These are phyloP conservation scores for Onychomys leucogaster DNA, from an alignment of 2,797 vertebrate genomes.

Conservation along the genomic window DNA sequence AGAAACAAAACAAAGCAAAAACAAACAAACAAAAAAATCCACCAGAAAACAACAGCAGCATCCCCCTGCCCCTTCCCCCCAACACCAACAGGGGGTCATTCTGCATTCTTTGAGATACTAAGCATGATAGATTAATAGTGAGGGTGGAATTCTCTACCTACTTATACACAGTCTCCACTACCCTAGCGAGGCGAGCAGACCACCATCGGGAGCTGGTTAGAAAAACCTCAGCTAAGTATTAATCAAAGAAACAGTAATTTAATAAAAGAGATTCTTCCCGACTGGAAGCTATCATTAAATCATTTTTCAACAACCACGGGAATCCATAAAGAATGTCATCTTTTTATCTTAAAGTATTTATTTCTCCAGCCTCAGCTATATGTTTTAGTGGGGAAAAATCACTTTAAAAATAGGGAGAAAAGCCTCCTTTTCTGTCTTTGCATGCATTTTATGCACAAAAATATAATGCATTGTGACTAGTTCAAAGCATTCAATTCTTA, in stretches of 20 bases:
- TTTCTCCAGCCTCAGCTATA: slow-evolving; percentile 45
- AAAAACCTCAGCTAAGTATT: slow-evolving; percentile 42
- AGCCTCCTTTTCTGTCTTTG: slow-evolving; percentile 43
- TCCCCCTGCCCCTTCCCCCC: rapidly evolving
- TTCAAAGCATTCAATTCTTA: slow-evolving; percentile 62
- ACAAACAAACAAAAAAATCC: background rate
- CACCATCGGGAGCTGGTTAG: slow-evolving; percentile 15
- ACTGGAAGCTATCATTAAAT: slow-evolving; percentile 64
- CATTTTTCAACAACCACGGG: slow-evolving; percentile 49
- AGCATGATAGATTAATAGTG: background rate
- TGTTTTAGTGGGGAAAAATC: background rate
- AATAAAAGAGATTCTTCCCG: slow-evolving; percentile 43
- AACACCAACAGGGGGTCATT: background rate
- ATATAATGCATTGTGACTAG: slow-evolving; percentile 63
- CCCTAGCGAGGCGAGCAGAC: background rate
- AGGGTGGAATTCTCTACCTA: background rate
- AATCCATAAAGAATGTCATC: slow-evolving; percentile 44
- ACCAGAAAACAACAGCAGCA: background rate
- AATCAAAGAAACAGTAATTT: slow-evolving; percentile 59
- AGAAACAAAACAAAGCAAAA: background rate
- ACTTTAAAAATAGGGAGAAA: slow-evolving; percentile 62
- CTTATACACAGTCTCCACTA: background rate
- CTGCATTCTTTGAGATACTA: background rate
- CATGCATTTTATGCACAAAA: slow-evolving; percentile 14
- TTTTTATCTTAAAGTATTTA: slow-evolving; percentile 68